Percentiles rank a stretch among this genome's conserved stretches.
These are phyloP conservation scores for Anser brachyrhynchus DNA, from an alignment of 2,113 vertebrate genomes.

Conservation along the genomic window DNA sequence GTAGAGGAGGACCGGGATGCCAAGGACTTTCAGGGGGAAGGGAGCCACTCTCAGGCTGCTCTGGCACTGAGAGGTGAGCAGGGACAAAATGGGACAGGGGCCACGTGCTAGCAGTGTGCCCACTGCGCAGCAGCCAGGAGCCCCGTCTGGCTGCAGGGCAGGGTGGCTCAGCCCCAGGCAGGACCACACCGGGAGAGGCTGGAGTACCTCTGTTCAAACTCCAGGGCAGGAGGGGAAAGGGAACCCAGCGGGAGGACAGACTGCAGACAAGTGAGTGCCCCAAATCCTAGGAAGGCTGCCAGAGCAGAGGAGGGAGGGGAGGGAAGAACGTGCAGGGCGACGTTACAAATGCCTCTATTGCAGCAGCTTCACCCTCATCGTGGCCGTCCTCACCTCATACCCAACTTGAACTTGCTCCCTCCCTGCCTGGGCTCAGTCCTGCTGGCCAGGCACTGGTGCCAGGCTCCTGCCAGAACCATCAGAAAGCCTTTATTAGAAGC, in stretches of 20 bases:
- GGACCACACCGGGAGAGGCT: rapidly evolving
- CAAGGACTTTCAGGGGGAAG: not conserved
- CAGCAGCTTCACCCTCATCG: not conserved
- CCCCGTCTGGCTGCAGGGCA: not conserved
- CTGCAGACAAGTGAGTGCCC: not conserved
- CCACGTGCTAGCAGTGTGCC: rapidly evolving
- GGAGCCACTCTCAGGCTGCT: not conserved
- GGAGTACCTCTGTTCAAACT: not conserved
- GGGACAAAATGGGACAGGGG: not conserved
- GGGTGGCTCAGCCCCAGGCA: not conserved
- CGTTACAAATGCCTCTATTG: not conserved
- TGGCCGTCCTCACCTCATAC: rapidly evolving
- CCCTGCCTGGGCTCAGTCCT: not conserved
- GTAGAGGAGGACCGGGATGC: not conserved
- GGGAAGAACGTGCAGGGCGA: not conserved
- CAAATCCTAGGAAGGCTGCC: not conserved
- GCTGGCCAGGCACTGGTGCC: not conserved
- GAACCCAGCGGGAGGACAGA: not conserved
- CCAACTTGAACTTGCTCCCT: rapidly evolving
- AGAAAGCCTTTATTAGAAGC: not conserved
- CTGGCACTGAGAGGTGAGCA: not conserved
- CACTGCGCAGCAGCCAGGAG: not conserved
- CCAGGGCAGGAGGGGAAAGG: rapidly evolving
- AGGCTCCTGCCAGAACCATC: not conserved
- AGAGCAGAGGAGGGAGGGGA: not conserved